Evolutionary conservation across 1,140 invertebrate genomes (phyloP).

Genomic region (Sitophilus oryzae): DNA sequence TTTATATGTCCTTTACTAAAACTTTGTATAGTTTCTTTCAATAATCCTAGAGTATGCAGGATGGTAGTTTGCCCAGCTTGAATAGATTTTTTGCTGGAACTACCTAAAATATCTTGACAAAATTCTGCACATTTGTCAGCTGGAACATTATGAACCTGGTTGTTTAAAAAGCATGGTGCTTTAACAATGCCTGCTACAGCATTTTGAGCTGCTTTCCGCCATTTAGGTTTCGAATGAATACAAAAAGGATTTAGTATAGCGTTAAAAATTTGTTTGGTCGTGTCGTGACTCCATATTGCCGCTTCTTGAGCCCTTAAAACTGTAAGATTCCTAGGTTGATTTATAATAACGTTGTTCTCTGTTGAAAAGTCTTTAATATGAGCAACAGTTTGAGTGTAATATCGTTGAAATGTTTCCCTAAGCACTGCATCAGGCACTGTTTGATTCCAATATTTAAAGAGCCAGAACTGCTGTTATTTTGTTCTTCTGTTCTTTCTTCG

Average conservation of each 20-base stretch:
- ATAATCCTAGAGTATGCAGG: conserved; percentile 68
- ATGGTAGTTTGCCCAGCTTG: conserved; percentile 59
- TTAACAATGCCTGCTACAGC: conserved; percentile 67
- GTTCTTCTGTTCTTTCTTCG: conserved; percentile 55
- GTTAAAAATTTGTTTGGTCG: conserved; percentile 68
- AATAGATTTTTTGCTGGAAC: conserved; percentile 45
- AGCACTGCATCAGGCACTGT: conserved; percentile 69
- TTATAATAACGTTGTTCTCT: conserved; percentile 62
- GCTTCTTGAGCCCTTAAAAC: conserved; percentile 76
- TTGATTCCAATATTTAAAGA: conserved; percentile 82
- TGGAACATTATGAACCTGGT: conserved; percentile 50
- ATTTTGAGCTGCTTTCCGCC: conserved; percentile 80
- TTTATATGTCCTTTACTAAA: conserved; percentile 73
- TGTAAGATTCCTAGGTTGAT: conserved; percentile 70
- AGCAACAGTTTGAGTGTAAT: conserved; percentile 63
- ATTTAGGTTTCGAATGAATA: conserved; percentile 80
- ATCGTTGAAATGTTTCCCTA: conserved; percentile 70
- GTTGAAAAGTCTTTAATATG: conserved; percentile 62
- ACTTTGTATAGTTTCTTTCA: conserved; percentile 68
- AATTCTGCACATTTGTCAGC: conserved; percentile 67
- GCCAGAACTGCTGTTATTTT: conserved; percentile 69
- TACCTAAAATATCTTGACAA: conserved; percentile 59
- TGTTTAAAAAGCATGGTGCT: conserved; percentile 55
- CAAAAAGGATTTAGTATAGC: conserved; percentile 67
- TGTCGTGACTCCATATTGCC: conserved; percentile 66